These are phyloP conservation scores for Protonibea diacanthus DNA, from an alignment of 2,797 vertebrate genomes.

Conservation along the genomic window DNA sequence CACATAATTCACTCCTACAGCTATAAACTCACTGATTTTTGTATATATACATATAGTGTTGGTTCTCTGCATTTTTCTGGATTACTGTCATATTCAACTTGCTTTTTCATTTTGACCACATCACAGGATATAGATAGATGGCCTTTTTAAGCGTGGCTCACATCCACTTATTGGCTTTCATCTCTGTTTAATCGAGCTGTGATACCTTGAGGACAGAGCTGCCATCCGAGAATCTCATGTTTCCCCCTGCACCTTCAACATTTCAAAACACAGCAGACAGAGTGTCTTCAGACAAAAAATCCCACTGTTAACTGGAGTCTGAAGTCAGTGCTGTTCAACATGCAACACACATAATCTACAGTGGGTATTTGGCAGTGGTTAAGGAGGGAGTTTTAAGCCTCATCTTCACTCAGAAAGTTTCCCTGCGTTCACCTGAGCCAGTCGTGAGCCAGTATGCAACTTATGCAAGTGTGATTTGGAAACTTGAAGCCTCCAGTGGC, in stretches of 20 bases:
- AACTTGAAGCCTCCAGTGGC: not conserved
- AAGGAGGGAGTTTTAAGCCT: not conserved
- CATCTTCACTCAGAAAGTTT: not conserved
- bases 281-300: slow-evolving; percentile 18
- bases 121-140: slow-evolving; percentile 17
- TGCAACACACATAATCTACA: not conserved
- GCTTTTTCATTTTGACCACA: slow-evolving; percentile 27
- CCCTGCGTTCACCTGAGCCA: slow-evolving; percentile 6
- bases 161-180: slow-evolving; percentile 37
- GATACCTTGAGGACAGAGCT: slow-evolving; percentile 19
- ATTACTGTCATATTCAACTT: slow-evolving; percentile 5
- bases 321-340: not conserved
- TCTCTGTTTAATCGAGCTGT: slow-evolving; percentile 20
- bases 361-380: not conserved
- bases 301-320: not conserved
- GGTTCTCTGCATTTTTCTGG: slow-evolving; percentile 2
- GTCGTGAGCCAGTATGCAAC: not conserved
- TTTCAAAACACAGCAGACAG: slow-evolving; percentile 36
- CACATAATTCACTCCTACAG: not conserved
- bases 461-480: not conserved
- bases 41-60: not conserved
- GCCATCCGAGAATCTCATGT: slow-evolving; percentile 37
- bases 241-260: slow-evolving; percentile 30
- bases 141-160: slow-evolving; percentile 27
- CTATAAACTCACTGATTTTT: slow-evolving; percentile 5